A percentile compares a stretch with the other conserved stretches of the same genome.
phyloP scores from a whole-genome alignment of 2,888 invertebrate species.

The Phaedon cochleariae region DNA sequence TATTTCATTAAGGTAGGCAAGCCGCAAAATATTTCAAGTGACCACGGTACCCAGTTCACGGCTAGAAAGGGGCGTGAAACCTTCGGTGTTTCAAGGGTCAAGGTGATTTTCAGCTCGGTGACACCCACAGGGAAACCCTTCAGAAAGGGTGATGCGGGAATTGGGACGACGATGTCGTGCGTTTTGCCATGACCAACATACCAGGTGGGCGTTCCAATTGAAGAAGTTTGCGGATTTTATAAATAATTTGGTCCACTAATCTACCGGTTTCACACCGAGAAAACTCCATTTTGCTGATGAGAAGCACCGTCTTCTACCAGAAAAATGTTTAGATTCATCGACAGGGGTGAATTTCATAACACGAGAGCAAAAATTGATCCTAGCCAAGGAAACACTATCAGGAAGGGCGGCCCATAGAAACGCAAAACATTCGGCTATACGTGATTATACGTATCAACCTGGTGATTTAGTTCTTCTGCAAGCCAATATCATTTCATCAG shows the following conservation, averaged over 20 bases:
- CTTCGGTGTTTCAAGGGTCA: background rate
- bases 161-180: constrained; percentile 11
- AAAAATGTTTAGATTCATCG: background rate
- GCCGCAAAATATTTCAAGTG: constrained; percentile 17
- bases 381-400: background rate
- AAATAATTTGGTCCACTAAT: constrained; percentile 18
- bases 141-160: constrained; percentile 37
- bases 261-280: constrained; percentile 21
- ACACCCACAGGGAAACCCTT: constrained; percentile 38
- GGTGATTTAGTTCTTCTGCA: constrained; percentile 1
- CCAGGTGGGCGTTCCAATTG: background rate
- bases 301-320: background rate
- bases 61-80: constrained; percentile 21
- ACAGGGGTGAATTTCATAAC: background rate
- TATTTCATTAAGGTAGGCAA: background rate
- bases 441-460: background rate
- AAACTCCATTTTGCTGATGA: constrained; percentile 11
- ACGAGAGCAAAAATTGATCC: background rate
- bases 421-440: background rate
- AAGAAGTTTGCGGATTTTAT: constrained; percentile 9
- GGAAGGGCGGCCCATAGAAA: background rate
- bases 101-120: background rate
- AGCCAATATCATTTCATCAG: constrained; percentile 16
- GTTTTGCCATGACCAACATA: constrained; percentile 3
- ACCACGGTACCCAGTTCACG: constrained; percentile 29